phyloP scores from a whole-genome alignment of 2,888 invertebrate genomes.

The Polietes domitor region DNA sequence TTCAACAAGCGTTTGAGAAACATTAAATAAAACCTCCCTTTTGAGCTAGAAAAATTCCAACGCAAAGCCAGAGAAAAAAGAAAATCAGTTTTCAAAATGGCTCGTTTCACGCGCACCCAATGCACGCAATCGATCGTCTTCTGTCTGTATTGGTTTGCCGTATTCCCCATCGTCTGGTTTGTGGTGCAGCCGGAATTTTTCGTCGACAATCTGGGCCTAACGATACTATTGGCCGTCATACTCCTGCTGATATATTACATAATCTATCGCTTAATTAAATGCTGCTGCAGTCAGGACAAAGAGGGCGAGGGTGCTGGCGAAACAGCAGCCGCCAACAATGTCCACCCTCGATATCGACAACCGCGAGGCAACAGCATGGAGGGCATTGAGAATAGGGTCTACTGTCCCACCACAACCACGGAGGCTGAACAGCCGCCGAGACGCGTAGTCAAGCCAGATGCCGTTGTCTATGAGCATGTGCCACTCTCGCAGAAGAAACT shows the following conservation, averaged over 20 bases:
- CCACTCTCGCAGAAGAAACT: not conserved
- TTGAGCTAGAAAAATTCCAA: constrained; percentile 10
- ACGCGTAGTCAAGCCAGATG: constrained; percentile 27
- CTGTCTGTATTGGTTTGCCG: constrained; percentile 70
- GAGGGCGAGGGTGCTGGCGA: no score
- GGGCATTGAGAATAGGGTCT: constrained; percentile 36
- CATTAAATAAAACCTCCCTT: not conserved
- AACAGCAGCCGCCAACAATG: not conserved
- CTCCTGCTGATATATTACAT: constrained; percentile 64
- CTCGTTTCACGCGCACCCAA: constrained; percentile 58
- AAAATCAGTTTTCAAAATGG: constrained; percentile 51
- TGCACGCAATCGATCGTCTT: constrained; percentile 66
- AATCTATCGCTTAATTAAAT: constrained; percentile 66
- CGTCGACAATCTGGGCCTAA: constrained; percentile 47
- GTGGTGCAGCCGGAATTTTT: constrained; percentile 65
- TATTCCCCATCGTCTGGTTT: constrained; percentile 72
- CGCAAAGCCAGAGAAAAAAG: not conserved
- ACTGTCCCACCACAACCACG: constrained; percentile 52
- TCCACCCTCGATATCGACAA: not conserved
- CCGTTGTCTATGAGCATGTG: constrained; percentile 49
- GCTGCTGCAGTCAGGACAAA: constrained; percentile 52
- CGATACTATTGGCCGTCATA: constrained; percentile 68
- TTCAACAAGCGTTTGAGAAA: constrained; percentile 43
- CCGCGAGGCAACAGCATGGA: not conserved
- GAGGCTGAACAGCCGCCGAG: not conserved